Base-by-base conservation (phyloP, 2,888 invertebrate species). In the Pammene aurita region DNA sequence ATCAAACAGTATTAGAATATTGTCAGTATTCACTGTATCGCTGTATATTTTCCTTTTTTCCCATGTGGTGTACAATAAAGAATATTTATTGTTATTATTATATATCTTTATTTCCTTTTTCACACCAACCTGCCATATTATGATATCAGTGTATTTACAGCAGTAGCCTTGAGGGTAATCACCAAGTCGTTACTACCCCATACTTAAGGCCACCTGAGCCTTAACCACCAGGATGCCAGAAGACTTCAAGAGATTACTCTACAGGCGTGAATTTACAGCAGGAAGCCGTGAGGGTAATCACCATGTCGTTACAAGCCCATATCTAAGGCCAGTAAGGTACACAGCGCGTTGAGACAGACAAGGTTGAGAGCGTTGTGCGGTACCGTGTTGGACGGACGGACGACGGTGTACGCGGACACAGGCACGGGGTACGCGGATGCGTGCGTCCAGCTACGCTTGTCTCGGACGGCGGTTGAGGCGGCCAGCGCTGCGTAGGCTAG, bases 361-460 rank as follows among this genome's bases (percentile, higher is more conserved):
- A 67, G 46, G 13, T 35, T 46, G 16, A 50, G 5, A 7, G 13
- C 42, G 18, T 50, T 14, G 42, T 26, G 34, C 9, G 42, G 56
- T 69, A 69, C 69, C 65, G 69, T 60, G 55, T 16, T 60, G 7
- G 69, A 69, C 0, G 64, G 64, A 0, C 41, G 57, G 11, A 69
- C 69, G 0, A 60, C 69, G 2, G 69, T 69, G 64, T 69, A 52
- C 26, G 55, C 69, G 64, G 64, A 65, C 26, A 69, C 34, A 2
- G 67, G 67, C 13, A 50, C 50, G 9, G 64, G 60, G 54, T 69
- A 69, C 6, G 46, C 58, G 18, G 57, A 56, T 10, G 67, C 18
- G 57, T 68, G 63, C 6, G 44, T 5, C 11, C 50, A 68, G 57
- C 77, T 76, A 67, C 80, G 77, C 65, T 74, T 77, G 60, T 67